These are phyloP conservation scores for Chloroclystis v-ata DNA, from an alignment of 2,888 invertebrate genomes.

Conservation along the genomic window DNA sequence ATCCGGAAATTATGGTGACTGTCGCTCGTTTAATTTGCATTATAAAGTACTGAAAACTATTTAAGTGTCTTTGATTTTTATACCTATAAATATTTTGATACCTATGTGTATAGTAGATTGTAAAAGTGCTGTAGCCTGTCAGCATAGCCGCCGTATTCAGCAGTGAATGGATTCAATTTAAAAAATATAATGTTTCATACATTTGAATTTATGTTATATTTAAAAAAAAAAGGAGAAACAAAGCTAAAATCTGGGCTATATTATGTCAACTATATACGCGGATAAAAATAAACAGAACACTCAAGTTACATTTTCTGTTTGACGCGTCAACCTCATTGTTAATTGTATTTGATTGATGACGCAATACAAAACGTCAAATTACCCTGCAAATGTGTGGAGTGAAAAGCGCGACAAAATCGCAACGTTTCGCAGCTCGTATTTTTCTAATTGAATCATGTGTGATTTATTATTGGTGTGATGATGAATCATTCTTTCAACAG, in stretches of 20 bases:
- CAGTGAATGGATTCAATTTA: no score
- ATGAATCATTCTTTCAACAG: constrained; percentile 77
- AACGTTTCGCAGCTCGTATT: constrained; percentile 60
- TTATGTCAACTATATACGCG: no score
- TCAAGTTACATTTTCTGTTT: constrained; percentile 21
- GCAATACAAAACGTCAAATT: constrained; percentile 71
- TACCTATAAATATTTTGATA: not conserved
- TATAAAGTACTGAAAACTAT: not conserved
- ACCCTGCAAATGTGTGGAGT: constrained; percentile 56
- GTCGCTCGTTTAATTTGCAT: not conserved
- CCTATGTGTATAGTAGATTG: not conserved
- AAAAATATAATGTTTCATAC: no score
- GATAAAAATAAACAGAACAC: not conserved
- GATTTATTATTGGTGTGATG: constrained; percentile 78
- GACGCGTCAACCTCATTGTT: constrained; percentile 41
- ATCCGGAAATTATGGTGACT: not conserved
- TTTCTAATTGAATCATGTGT: constrained; percentile 78
- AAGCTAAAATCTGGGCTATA: no score
- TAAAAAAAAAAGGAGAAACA: no score
- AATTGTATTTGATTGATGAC: constrained; percentile 71
- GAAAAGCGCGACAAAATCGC: constrained; percentile 58
- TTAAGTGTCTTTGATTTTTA: not conserved
- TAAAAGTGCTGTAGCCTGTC: no score
- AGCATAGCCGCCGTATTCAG: no score
- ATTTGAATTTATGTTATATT: no score